Base-by-base conservation (phyloP, 1,140 invertebrate genomes). In the Caerostris extrusa region DNA sequence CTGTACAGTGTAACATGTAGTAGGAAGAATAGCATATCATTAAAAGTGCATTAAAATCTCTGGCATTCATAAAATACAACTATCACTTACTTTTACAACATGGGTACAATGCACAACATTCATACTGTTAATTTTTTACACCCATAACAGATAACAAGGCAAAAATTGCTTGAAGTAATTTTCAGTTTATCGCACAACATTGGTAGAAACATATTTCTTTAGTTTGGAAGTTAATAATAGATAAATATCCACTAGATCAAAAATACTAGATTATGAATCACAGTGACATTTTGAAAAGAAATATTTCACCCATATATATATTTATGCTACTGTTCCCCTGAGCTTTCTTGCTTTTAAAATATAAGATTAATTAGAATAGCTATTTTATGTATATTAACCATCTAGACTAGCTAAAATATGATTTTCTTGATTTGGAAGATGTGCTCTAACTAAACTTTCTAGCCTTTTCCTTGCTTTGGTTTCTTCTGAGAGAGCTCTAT, bases 401-500 rank as follows among this genome's bases (percentile, higher is more conserved):
- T 92, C 90, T 64, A 92, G 81, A 92, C 81, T 92, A 83, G 81
- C n/a, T 81, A 56, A 61, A 60, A 85, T 64, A 85, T 83, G 77
- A 64, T 85, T 91, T 67, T 83, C 90, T 55, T 91, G 57, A 61
- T 14, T 19, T 61, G 90, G 90, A 83, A 91, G 90, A 91, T 77
- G 53, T 19, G 60, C 50, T 50, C 61, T 90, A 53, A 93, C 50
- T 67, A 93, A 19, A 56, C 56, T 71, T 94, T 95, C 95, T 19
- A 95, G 57, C 60, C 86, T 94, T 94, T 94, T 95, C 19, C 95
- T 90, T 19, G 94, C 94, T 82, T 87, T 85, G 5, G 67, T 91
- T 81, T 95, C 95, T 57, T 95, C 94, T 12, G 94, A 90, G 4
- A 95, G 71, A n/a, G 93, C 89, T 93, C 94, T 94, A 5, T 94